phyloP scores from a whole-genome alignment of 1,140 invertebrate species.

The Drosophila varians region DNA sequence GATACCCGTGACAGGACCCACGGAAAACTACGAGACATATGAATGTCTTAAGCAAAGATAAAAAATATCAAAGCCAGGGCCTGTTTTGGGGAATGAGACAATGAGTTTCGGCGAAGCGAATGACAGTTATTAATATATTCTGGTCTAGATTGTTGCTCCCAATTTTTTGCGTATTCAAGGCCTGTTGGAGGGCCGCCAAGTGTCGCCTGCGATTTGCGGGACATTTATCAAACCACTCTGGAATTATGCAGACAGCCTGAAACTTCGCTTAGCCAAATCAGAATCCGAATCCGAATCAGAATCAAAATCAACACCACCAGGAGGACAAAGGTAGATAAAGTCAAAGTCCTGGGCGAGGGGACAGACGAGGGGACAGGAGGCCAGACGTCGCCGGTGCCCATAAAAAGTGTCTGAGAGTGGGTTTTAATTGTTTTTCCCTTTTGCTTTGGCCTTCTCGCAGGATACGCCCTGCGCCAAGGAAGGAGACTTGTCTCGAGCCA shows the following conservation, averaged over 20 bases:
- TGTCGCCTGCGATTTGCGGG: slow-evolving; percentile 69
- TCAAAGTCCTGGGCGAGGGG: slow-evolving; percentile 31
- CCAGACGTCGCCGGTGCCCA: slow-evolving; percentile 47
- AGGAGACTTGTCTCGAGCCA: slow-evolving; percentile 50
- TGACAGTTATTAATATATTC: slow-evolving; percentile 74
- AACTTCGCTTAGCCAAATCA: slow-evolving; percentile 56
- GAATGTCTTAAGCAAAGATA: slow-evolving; percentile 31
- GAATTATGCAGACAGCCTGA: slow-evolving; percentile 45
- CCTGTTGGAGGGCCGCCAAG: slow-evolving; percentile 59
- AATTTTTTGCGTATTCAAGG: slow-evolving; percentile 51
- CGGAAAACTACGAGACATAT: slow-evolving; percentile 43
- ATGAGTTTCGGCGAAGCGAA: slow-evolving; percentile 29
- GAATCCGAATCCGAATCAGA: slow-evolving; percentile 16
- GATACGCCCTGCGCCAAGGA: slow-evolving; percentile 10
- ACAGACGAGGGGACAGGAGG: not conserved
- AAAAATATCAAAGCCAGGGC: slow-evolving; percentile 50
- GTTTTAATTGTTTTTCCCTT: slow-evolving; percentile 75
- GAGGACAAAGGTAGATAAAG: slow-evolving; percentile 69
- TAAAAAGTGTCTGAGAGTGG: slow-evolving; percentile 62
- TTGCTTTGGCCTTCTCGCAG: slow-evolving; percentile 26
- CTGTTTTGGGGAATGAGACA: slow-evolving; percentile 21
- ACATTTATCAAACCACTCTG: slow-evolving; percentile 66
- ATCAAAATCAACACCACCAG: slow-evolving; percentile 2
- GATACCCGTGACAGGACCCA: slow-evolving; percentile 19
- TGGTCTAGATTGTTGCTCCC: slow-evolving; percentile 44